Conservation (phyloP, 2,113 vertebrate genomes). For the Phocoena phocoena region DNA sequence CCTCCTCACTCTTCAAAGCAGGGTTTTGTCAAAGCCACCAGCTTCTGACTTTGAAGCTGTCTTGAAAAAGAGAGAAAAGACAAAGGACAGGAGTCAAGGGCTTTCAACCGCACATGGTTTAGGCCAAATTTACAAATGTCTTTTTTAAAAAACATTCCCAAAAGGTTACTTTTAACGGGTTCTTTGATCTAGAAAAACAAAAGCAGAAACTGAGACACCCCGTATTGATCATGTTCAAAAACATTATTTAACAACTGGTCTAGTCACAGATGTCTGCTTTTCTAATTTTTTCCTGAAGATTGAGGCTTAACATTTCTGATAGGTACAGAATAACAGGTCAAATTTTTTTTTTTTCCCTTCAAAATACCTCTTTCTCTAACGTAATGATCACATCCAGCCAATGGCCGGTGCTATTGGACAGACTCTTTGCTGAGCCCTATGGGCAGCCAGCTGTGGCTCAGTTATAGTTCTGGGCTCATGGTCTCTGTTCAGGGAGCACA, state of each 20-base stretch:
- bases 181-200: slow-evolving; percentile 69
- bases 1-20: slow-evolving; percentile 54
- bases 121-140: slow-evolving; percentile 60
- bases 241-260: neutral
- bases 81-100: slow-evolving; percentile 63
- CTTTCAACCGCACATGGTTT: slow-evolving; percentile 66
- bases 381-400: slow-evolving; percentile 60
- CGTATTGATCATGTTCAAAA: neutral
- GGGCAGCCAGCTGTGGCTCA: slow-evolving; percentile 48
- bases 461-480: slow-evolving; percentile 34
- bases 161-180: slow-evolving; percentile 50
- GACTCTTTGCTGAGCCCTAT: slow-evolving; percentile 40
- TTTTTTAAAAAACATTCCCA: neutral
- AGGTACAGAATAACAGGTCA: slow-evolving; percentile 19
- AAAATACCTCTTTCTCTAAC: slow-evolving; percentile 32
- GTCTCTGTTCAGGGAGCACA: slow-evolving; percentile 18
- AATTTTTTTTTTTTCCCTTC: neutral
- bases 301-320: slow-evolving; percentile 17
- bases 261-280: neutral
- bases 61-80: slow-evolving; percentile 47
- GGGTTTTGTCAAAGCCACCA: slow-evolving; percentile 47
- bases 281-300: neutral
- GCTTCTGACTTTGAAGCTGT: slow-evolving; percentile 66
- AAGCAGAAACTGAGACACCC: slow-evolving; percentile 36
- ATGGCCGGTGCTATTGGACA: slow-evolving; percentile 54